phyloP scores from a whole-genome alignment of 2,888 invertebrate genomes.

The Xestia sexstrigata region DNA sequence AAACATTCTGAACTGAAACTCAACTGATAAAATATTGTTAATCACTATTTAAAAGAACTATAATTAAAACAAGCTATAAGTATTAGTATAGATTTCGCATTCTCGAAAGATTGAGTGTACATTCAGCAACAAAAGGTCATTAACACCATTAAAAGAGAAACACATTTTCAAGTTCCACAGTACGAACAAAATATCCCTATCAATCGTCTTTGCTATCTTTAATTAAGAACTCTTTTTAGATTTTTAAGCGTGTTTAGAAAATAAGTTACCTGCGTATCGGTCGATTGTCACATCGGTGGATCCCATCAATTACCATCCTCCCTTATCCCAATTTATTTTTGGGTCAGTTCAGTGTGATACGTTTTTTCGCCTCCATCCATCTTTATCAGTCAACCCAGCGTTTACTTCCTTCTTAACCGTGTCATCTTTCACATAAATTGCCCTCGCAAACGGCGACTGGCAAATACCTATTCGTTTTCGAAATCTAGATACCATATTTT shows the following conservation, averaged over 20 bases:
- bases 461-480: constrained; percentile 27
- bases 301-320: constrained; percentile 14
- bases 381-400: constrained; percentile 45
- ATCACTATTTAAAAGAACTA: constrained; percentile 10
- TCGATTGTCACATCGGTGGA: constrained; percentile 6
- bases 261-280: neutral
- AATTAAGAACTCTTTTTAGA: neutral
- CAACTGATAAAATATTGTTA: constrained; percentile 44
- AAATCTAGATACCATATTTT: constrained; percentile 6
- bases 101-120: constrained; percentile 1
- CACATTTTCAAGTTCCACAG: neutral
- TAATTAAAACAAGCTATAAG: neutral
- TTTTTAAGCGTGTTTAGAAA: neutral
- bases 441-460: constrained; percentile 18
- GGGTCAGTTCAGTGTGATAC: constrained; percentile 15
- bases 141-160: neutral
- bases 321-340: constrained; percentile 47
- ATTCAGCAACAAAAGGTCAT: constrained; percentile 16
- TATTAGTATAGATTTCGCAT: neutral
- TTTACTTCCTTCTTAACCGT: constrained; percentile 51
- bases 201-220: neutral
- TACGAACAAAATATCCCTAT: constrained; percentile 8
- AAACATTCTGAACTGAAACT: constrained; percentile 31
- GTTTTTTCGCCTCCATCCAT: constrained; percentile 42
- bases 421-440: constrained; percentile 56